Conservation (phyloP, 2,797 vertebrate species). For the Antrozous pallidus region DNA sequence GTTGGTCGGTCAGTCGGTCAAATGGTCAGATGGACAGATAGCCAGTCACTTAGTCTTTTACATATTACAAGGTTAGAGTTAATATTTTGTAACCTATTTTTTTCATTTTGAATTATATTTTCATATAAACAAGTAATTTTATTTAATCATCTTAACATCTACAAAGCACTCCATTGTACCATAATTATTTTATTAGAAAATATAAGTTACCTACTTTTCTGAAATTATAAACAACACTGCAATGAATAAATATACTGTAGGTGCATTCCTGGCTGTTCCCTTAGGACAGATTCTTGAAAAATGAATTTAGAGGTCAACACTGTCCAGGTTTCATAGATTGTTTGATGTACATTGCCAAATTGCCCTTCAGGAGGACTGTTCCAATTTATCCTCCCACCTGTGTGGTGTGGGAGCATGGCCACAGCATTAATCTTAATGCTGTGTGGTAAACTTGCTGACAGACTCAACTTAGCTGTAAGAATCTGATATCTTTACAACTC, state of each 20-base stretch:
- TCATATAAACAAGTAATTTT: background rate
- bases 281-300: conserved; percentile 21
- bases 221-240: background rate
- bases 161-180: background rate
- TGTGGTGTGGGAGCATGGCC: background rate
- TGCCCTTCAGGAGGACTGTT: background rate
- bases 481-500: background rate
- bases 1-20: rapidly evolving
- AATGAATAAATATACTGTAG: background rate
- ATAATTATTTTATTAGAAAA: conserved; percentile 43
- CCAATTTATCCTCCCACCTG: background rate
- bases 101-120: conserved; percentile 34
- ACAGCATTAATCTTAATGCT: background rate
- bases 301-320: conserved; percentile 4
- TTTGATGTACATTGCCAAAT: background rate
- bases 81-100: conserved; percentile 30
- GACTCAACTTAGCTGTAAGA: background rate
- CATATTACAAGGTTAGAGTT: too few relatives aligned
- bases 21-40: too few relatives aligned
- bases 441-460: background rate
- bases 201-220: background rate
- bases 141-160: conserved; percentile 1
- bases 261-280: background rate
- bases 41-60: too few relatives aligned
- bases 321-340: background rate